Percentiles rank a stretch among this genome's conserved stretches.
These are phyloP conservation scores for Morpho helenor DNA, from an alignment of 2,888 invertebrate genomes.

Conservation along the genomic window DNA sequence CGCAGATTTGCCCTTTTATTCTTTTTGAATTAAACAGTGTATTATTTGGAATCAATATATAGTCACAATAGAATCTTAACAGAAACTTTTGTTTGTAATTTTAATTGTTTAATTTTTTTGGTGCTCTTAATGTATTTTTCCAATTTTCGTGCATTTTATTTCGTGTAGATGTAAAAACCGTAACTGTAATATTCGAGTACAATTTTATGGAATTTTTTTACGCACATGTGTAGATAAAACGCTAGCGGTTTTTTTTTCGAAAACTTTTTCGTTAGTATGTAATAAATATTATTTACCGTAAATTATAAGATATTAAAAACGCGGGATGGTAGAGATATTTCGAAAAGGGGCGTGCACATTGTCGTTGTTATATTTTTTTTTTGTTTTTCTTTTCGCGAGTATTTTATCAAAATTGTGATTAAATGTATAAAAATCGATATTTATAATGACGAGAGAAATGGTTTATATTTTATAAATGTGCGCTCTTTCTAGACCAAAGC, in stretches of 20 bases:
- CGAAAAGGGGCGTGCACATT: constrained; percentile 45
- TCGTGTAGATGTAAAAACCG: constrained; percentile 20
- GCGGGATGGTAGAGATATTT: constrained; percentile 41
- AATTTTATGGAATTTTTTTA: constrained; percentile 29
- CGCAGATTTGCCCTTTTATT: neutral
- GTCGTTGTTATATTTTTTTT: constrained; percentile 32
- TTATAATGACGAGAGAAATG: constrained; percentile 33
- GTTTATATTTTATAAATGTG: constrained; percentile 44
- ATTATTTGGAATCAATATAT: neutral
- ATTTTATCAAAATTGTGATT: constrained; percentile 32
- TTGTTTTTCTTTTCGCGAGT: constrained; percentile 25
- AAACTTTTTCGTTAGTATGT: constrained; percentile 22
- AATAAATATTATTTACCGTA: constrained; percentile 44
- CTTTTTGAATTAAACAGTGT: neutral
- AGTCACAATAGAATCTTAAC: constrained; percentile 11
- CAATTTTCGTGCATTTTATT: constrained; percentile 39
- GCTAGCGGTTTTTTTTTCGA: constrained; percentile 31
- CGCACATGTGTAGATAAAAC: constrained; percentile 34
- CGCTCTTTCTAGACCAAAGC: constrained; percentile 75
- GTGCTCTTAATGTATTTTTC: constrained; percentile 44
- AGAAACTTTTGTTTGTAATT: constrained; percentile 23
- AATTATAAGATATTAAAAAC: constrained; percentile 38
- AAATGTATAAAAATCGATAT: constrained; percentile 28
- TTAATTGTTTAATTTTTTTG: constrained; percentile 33
- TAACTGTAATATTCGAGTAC: constrained; percentile 31